phyloP scores from a whole-genome alignment of 2,113 vertebrate species.

The Perca schrenkii region DNA sequence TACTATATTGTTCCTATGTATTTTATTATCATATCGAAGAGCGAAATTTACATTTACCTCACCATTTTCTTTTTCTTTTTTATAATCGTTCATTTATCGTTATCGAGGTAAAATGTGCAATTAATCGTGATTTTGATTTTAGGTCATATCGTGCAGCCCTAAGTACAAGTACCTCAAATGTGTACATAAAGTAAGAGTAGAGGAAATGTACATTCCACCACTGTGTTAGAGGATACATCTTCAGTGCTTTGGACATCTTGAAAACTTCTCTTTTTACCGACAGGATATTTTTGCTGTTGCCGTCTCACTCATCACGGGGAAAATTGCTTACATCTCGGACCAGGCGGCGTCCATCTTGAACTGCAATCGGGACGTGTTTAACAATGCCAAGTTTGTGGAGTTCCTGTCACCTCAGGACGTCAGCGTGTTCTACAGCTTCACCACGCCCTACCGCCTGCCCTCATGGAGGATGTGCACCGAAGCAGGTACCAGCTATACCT shows the following conservation, averaged over 20 bases:
- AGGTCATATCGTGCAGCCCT: too few relatives aligned
- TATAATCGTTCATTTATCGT: too few relatives aligned
- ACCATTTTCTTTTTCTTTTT: too few relatives aligned
- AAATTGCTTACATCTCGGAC: constrained; percentile 93
- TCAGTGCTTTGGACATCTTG: not conserved
- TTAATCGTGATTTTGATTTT: too few relatives aligned
- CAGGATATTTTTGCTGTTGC: constrained; percentile 96
- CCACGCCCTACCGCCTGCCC: constrained; percentile 91
- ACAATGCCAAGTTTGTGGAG: constrained; percentile 94
- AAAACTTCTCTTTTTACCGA: not conserved
- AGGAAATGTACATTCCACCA: too few relatives aligned
- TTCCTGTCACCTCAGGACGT: constrained; percentile 94
- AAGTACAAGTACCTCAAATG: too few relatives aligned
- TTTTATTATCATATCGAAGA: too few relatives aligned
- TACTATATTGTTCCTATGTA: too few relatives aligned
- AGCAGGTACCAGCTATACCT: constrained; percentile 82
- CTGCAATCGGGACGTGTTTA: constrained; percentile 90
- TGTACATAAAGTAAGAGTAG: too few relatives aligned
- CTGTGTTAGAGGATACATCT: not conserved
- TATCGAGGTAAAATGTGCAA: too few relatives aligned
- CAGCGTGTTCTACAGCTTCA: constrained; percentile 95
- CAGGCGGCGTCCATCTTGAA: constrained; percentile 91
- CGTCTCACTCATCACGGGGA: constrained; percentile 93
- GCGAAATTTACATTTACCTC: too few relatives aligned
- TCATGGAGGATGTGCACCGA: constrained; percentile 91